A percentile compares a stretch with the other conserved stretches of the same genome.
These are phyloP conservation scores for Oxytorus armatus DNA, from an alignment of 2,888 invertebrate genomes.

Conservation along the genomic window DNA sequence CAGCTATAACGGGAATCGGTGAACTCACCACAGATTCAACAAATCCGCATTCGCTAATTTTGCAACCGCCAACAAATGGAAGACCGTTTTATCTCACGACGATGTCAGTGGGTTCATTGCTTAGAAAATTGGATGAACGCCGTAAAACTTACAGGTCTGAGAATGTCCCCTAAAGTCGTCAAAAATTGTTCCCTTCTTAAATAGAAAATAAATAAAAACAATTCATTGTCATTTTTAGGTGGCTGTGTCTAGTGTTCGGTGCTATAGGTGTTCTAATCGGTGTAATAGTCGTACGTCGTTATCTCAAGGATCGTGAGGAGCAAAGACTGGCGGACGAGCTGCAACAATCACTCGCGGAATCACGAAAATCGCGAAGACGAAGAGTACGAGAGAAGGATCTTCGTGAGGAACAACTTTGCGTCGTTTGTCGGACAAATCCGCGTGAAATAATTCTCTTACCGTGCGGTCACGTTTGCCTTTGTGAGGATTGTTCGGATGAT, in stretches of 20 bases:
- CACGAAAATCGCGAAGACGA: constrained; percentile 88
- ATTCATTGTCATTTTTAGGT: constrained; percentile 77
- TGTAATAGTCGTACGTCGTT: constrained; percentile 85
- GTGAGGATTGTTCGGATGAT: constrained; percentile 92
- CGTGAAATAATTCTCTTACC: constrained; percentile 95
- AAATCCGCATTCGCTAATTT: constrained; percentile 88
- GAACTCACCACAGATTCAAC: constrained; percentile 87
- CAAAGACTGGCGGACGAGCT: constrained; percentile 86
- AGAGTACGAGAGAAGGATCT: constrained; percentile 88
- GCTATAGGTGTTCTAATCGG: constrained; percentile 86
- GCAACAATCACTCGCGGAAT: constrained; percentile 86
- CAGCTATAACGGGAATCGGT: constrained; percentile 92
- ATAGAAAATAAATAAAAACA: constrained; percentile 71
- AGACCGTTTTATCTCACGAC: constrained; percentile 92
- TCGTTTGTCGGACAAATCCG: constrained; percentile 94
- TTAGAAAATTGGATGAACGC: constrained; percentile 90
- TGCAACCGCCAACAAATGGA: constrained; percentile 90
- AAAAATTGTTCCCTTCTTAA: not conserved
- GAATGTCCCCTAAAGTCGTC: constrained; percentile 71
- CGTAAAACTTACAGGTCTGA: constrained; percentile 89
- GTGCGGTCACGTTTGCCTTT: constrained; percentile 96
- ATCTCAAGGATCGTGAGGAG: constrained; percentile 86
- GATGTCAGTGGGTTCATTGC: constrained; percentile 90
- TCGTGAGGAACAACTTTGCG: constrained; percentile 89
- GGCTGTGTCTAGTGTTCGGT: constrained; percentile 86